These are phyloP conservation scores for Platysternon megacephalum DNA, from an alignment of 2,113 vertebrate species.

Conservation along the genomic window DNA sequence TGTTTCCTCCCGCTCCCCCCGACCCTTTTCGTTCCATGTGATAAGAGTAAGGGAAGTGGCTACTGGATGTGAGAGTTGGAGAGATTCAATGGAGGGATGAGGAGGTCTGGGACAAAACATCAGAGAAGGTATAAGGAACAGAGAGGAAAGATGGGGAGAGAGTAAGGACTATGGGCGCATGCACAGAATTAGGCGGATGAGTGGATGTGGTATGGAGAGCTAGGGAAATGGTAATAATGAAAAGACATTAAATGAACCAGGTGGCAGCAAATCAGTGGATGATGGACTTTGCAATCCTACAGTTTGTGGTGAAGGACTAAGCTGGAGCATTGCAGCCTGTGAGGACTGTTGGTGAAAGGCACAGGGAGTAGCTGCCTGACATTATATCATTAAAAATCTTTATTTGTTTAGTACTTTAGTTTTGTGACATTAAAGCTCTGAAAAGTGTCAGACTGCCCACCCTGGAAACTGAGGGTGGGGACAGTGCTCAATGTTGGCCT, in stretches of 20 bases:
- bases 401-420: not conserved
- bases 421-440: constrained; percentile 7
- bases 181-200: too few relatives aligned
- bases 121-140: not conserved
- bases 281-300: not conserved
- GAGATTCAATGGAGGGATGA: not conserved
- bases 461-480: not conserved
- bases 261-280: not conserved
- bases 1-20: not conserved
- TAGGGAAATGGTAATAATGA: not conserved
- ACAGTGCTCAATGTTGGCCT: constrained; percentile 19
- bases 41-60: not conserved
- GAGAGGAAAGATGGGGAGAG: not conserved
- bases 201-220: not conserved
- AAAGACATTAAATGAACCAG: not conserved
- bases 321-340: not conserved
- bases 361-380: not conserved
- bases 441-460: constrained; percentile 23
- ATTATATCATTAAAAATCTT: constrained; percentile 1
- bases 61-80: not conserved
- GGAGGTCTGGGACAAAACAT: not conserved
- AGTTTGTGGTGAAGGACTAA: not conserved
- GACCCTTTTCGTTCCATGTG: not conserved
- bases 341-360: not conserved
- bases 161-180: not conserved